These are phyloP conservation scores for Zaprionus nigranus DNA, from an alignment of 1,140 invertebrate genomes.

Conservation along the genomic window DNA sequence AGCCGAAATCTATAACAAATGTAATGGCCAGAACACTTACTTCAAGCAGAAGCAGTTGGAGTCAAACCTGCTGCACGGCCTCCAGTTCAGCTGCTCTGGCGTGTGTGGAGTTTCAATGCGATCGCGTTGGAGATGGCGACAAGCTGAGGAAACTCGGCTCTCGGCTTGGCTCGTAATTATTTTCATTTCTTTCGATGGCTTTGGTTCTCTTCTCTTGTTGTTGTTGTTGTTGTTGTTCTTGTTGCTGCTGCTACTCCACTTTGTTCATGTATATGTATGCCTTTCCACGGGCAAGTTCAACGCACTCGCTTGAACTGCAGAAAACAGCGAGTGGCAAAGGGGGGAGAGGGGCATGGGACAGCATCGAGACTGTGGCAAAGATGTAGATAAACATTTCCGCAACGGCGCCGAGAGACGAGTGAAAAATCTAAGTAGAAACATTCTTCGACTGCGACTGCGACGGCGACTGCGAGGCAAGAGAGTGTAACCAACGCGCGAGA, in stretches of 20 bases:
- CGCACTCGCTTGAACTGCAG: conserved; percentile 78
- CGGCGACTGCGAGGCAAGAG: conserved; percentile 45
- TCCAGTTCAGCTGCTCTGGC: conserved; percentile 21
- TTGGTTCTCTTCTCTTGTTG: conserved; percentile 9
- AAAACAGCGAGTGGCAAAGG: conserved; percentile 36
- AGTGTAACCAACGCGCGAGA: conserved; percentile 60
- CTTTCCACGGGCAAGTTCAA: conserved; percentile 67
- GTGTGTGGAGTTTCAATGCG: conserved; percentile 41
- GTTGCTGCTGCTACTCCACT: conserved; percentile 68
- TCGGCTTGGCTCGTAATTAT: conserved; percentile 56
- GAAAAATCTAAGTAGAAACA: conserved; percentile 78
- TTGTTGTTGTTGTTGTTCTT: conserved; percentile 1
- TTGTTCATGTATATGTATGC: conserved; percentile 52
- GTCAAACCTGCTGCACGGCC: conserved; percentile 62
- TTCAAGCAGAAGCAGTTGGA: background rate
- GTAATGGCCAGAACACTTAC: conserved; percentile 38
- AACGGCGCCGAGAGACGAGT: conserved; percentile 42
- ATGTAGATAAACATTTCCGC: conserved; percentile 76
- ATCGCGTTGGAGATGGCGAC: conserved; percentile 14
- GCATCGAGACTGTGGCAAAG: conserved; percentile 39
- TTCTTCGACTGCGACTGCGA: conserved; percentile 55
- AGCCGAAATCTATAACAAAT: conserved; percentile 78
- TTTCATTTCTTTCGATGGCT: conserved; percentile 60
- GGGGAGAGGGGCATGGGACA: background rate
- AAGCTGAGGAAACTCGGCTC: conserved; percentile 15